Base-by-base conservation (phyloP, 2,888 invertebrate species). In the Reticulitermes lucifugus region DNA sequence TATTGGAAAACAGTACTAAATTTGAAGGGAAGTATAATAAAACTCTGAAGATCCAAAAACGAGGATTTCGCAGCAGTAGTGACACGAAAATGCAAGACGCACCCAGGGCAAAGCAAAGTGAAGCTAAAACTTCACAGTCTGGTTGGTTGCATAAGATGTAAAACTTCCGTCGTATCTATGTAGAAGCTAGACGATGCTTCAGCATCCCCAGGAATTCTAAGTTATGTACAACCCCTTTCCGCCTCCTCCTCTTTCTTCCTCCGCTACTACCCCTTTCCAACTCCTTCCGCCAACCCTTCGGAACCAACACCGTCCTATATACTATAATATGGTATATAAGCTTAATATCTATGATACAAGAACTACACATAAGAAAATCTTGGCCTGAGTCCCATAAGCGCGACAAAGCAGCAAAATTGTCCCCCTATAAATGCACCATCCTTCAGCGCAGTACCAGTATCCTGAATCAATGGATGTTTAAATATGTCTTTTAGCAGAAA, bases 131-230 rank as follows among this genome's bases (percentile, higher is more conserved):
- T 81, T 85, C 84, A 82, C 83, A 73, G 75, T 85, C 81, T 75
- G 84, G 81, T 86, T 82, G 79, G 84, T 75, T 85, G 85, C 70
- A 85, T 86, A 25, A 83, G 84, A 85, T 83, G 75, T 80, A 85
- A 79, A 82, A 70, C 84, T 83, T 85, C 85, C 85, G 85, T 59
- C 65, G 70, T n/a, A 43, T 81, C 43, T 81, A 65, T 70, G 70
- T 80, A 80, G 60, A 80, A 80, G 80, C 80, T 60, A 35, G 80
- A 55, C 55, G 79, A 79, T 55, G n/a, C 65, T 65, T 65, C 25
- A 12, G 73, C 43, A 77, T 77, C 77, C 46, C 51, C 46, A 51
- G 77, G 77, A 77, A 46, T 46, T 46, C 77, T 73, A 41, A 21
- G 41, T 73, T 73, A 41, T 73, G 43, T 43, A 21, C 77, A 65